Evolutionary conservation across 1,140 invertebrate genomes (phyloP).

Genomic region (Aporrectodea caliginosa): DNA sequence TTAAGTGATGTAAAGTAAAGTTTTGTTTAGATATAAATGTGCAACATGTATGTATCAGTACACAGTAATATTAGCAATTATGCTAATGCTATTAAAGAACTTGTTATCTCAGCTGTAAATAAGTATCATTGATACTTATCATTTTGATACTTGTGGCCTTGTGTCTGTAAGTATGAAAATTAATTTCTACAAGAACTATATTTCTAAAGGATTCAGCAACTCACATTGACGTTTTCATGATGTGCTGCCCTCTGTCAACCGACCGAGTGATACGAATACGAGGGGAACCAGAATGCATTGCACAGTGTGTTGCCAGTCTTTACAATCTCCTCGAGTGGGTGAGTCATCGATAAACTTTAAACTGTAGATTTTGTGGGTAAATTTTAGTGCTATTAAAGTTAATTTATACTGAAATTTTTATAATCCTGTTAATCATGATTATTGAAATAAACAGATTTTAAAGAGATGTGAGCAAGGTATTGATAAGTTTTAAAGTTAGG

Average conservation of each 20-base stretch:
- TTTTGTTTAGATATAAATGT: not conserved
- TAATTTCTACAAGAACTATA: too few species aligned
- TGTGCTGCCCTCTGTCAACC: not conserved
- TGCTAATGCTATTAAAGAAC: too few species aligned
- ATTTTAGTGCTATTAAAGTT: too few species aligned
- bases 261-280: not conserved
- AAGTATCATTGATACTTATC: not conserved
- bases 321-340: not conserved
- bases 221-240: not conserved
- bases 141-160: not conserved
- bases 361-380: too few species aligned
- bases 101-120: not conserved
- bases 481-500: not conserved
- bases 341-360: too few species aligned
- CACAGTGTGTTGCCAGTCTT: not conserved
- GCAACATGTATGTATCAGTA: not conserved
- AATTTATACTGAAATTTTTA: not conserved
- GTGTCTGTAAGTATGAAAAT: too few species aligned
- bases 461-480: not conserved
- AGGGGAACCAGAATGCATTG: not conserved
- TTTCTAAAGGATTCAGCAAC: not conserved
- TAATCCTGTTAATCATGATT: not conserved
- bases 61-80: conserved; percentile 3
- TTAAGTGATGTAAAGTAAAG: too few species aligned
- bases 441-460: not conserved